These are phyloP conservation scores for Harmothoe impar DNA, from an alignment of 2,888 invertebrate genomes.

Conservation along the genomic window DNA sequence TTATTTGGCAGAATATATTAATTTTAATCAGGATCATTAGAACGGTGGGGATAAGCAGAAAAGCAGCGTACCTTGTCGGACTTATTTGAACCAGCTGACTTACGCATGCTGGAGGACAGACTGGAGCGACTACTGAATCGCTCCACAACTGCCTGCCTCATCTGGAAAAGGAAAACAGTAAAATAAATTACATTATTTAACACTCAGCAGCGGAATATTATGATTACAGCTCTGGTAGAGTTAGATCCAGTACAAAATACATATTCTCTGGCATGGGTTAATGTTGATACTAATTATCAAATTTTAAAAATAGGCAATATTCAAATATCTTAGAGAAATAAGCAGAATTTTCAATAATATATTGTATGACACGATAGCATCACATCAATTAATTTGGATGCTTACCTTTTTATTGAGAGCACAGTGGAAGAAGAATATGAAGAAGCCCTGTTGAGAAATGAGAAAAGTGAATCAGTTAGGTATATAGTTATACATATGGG, in stretches of 20 bases:
- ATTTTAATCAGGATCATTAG: background rate
- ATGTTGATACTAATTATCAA: too few species aligned
- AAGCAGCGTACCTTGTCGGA: constrained; percentile 54
- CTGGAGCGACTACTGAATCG: constrained; percentile 55
- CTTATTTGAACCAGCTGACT: constrained; percentile 61
- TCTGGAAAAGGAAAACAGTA: constrained; percentile 37
- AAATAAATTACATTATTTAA: too few species aligned
- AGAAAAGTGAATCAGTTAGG: constrained; percentile 36
- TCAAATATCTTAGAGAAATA: too few species aligned
- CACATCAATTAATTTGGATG: background rate
- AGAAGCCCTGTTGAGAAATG: constrained; percentile 69
- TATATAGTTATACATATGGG: too few species aligned
- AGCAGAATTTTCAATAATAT: too few species aligned
- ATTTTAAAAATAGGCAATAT: too few species aligned
- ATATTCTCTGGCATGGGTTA: too few species aligned
- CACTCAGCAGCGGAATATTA: too few species aligned
- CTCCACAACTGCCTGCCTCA: constrained; percentile 45
- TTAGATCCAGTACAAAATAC: too few species aligned
- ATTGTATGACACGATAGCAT: too few species aligned
- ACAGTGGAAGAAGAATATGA: constrained; percentile 72
- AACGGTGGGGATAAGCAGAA: background rate
- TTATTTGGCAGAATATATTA: too few species aligned
- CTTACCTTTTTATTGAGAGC: constrained; percentile 70
- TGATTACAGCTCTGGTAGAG: too few species aligned
- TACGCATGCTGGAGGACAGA: constrained; percentile 56